Evolutionary conservation across 2,113 vertebrate genomes (phyloP).

Genomic region (Thymallus thymallus): DNA sequence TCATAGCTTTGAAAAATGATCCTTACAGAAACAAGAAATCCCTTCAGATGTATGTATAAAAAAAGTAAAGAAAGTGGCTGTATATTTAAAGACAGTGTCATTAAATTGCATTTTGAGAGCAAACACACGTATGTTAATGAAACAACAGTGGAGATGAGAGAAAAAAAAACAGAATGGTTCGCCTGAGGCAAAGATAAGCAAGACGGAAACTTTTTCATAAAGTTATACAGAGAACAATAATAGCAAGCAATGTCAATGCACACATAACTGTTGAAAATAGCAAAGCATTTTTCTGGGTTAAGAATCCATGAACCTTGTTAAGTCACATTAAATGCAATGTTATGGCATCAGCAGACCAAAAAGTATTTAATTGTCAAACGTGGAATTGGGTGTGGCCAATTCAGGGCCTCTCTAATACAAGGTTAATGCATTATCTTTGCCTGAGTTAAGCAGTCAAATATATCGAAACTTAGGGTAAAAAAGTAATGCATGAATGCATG

Average conservation of each 20-base stretch:
- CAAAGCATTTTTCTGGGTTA: conserved; percentile 47
- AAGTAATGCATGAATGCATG: conserved; percentile 28
- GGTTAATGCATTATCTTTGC: conserved; percentile 19
- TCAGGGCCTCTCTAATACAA: background rate
- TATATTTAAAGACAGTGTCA: conserved; percentile 54
- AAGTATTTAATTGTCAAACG: conserved; percentile 29
- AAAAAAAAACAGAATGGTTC: conserved; percentile 16
- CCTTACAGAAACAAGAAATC: background rate
- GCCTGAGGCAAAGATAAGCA: conserved; percentile 50
- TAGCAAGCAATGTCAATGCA: conserved; percentile 53
- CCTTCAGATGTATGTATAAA: background rate
- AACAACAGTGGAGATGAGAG: conserved; percentile 19
- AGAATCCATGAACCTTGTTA: conserved; percentile 57
- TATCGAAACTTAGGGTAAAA: conserved; percentile 44
- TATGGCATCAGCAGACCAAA: conserved; percentile 37
- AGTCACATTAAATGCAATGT: conserved; percentile 42
- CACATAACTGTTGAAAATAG: conserved; percentile 56
- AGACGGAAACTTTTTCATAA: conserved; percentile 45
- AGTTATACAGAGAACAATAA: conserved; percentile 57
- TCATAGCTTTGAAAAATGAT: background rate
- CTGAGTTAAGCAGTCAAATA: conserved; percentile 27
- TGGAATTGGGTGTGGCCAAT: background rate
- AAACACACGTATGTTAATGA: conserved; percentile 31
- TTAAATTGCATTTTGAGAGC: conserved; percentile 35
- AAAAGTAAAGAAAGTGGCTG: background rate